phyloP scores from a whole-genome alignment of 2,888 invertebrate species.

The Blastobasis lacticolella region DNA sequence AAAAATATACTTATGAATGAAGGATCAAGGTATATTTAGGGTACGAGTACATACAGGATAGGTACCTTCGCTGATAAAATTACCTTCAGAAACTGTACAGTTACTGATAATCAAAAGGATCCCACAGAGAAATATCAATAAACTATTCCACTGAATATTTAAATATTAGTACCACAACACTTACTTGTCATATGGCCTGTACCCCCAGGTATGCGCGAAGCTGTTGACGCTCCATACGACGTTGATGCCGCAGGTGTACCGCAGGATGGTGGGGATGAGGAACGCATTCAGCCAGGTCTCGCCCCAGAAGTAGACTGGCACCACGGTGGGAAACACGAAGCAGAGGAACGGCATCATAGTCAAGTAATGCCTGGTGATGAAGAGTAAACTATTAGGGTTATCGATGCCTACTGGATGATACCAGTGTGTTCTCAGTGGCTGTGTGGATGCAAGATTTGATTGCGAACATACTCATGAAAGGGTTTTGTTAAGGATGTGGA shows the following conservation, averaged over 20 bases:
- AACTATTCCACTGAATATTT: not conserved
- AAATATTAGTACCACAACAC: slow-evolving; percentile 17
- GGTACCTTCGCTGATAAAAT: too few species aligned
- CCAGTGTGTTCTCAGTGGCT: too few species aligned
- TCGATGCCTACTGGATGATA: too few species aligned
- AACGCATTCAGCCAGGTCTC: slow-evolving; percentile 83
- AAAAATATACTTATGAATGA: too few species aligned
- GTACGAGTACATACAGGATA: too few species aligned
- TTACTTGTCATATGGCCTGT: slow-evolving; percentile 90
- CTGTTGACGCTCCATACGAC: slow-evolving; percentile 95
- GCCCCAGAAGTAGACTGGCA: slow-evolving; percentile 86
- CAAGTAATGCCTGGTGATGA: slow-evolving; percentile 76
- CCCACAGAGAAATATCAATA: too few species aligned
- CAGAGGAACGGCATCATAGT: slow-evolving; percentile 84
- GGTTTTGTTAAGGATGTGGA: too few species aligned
- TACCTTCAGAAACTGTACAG: too few species aligned
- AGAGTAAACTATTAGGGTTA: not conserved
- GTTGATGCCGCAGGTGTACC: slow-evolving; percentile 86
- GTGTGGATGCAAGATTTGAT: too few species aligned
- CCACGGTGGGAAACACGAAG: slow-evolving; percentile 85
- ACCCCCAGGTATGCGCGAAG: slow-evolving; percentile 92
- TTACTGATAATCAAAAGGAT: too few species aligned
- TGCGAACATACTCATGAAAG: too few species aligned
- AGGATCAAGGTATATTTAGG: too few species aligned
- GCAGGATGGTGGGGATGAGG: slow-evolving; percentile 82